Conservation (phyloP, 2,888 invertebrate genomes). For the Aquatica leii region DNA sequence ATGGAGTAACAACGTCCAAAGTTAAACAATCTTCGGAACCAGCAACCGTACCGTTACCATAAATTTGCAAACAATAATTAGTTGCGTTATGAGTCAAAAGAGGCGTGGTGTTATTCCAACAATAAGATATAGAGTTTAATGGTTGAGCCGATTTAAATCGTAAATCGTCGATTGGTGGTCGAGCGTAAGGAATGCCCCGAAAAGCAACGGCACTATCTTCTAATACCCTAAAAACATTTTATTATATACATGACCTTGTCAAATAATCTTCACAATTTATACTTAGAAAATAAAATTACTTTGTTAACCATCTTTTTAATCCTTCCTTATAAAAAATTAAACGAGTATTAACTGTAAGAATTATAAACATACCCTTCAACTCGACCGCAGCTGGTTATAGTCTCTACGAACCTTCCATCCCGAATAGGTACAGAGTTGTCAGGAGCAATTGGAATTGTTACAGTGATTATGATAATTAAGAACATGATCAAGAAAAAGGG, state of each 20-base stretch:
- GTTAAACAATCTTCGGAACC: slow-evolving; percentile 85
- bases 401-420: slow-evolving; percentile 76
- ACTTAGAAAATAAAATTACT: too few species aligned
- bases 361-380: slow-evolving; percentile 73
- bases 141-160: slow-evolving; percentile 77
- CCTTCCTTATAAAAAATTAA: neutral
- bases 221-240: slow-evolving; percentile 67
- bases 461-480: slow-evolving; percentile 70
- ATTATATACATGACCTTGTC: too few species aligned
- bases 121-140: slow-evolving; percentile 72
- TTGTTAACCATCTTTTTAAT: slow-evolving; percentile 31
- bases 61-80: slow-evolving; percentile 74
- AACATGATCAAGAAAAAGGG: slow-evolving; percentile 69
- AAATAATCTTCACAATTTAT: too few species aligned
- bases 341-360: slow-evolving; percentile 6
- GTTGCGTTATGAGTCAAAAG: slow-evolving; percentile 72
- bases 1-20: slow-evolving; percentile 83
- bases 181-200: slow-evolving; percentile 83
- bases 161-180: slow-evolving; percentile 72
- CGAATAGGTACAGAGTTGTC: slow-evolving; percentile 70
- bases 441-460: slow-evolving; percentile 67
- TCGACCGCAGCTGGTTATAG: slow-evolving; percentile 79
- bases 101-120: slow-evolving; percentile 76
- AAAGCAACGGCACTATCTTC: slow-evolving; percentile 83
- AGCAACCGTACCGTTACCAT: slow-evolving; percentile 70